Base-by-base conservation (phyloP, 92 coral and sea anemone genomes). In the Palythoa caribaeorum region DNA sequence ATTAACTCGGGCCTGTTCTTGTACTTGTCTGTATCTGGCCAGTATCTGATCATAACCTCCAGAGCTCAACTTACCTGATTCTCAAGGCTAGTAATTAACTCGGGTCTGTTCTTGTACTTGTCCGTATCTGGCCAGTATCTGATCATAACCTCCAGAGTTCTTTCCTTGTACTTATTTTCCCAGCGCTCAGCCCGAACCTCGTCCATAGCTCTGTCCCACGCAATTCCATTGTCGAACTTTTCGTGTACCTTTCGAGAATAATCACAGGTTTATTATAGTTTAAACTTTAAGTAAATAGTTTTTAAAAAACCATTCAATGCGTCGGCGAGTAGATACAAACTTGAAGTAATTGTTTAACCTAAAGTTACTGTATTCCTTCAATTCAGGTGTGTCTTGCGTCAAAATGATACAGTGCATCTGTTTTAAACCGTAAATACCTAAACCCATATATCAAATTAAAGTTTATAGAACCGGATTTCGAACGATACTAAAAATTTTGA, bases 151-250 rank as follows among this genome's bases (percentile, higher is more conserved):
- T 91, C 89, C 39, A 96, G 88, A 21, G 93, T 88, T 10, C 85
- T 77, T 68, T 51, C 77, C 36, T 88, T 84, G 87, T 96, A 87
- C 37, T 83, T 91, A 16, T 80, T 85, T 14, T 85, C 57, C 88
- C 94, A 80, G 17, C 98, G 90, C 35, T 94, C 94, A 19, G 92
- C 93, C 47, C 98, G 94, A 11, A 96, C 98, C 77, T 96, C 98
- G 78, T 96, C 98, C 98, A 96, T 96, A 5, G 98, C 96, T 48
- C 87, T 74, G 77, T 87, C 93, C 98, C 98, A 96, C 20, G 98
- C 89, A 17, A 93, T 68, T 40, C 60, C 84, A 39, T 83, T 53
- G 57, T 68, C 71, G 79, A 94, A 96, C 77, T 89, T 94, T 55
- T 93, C 89, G 89, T 96, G 98, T 7, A 96, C 98, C 98, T 96